Evolutionary conservation across 1,140 invertebrate species (phyloP), one percentile per base, ranked within the genome.

Genomic region (Pseudoatta argentina): DNA sequence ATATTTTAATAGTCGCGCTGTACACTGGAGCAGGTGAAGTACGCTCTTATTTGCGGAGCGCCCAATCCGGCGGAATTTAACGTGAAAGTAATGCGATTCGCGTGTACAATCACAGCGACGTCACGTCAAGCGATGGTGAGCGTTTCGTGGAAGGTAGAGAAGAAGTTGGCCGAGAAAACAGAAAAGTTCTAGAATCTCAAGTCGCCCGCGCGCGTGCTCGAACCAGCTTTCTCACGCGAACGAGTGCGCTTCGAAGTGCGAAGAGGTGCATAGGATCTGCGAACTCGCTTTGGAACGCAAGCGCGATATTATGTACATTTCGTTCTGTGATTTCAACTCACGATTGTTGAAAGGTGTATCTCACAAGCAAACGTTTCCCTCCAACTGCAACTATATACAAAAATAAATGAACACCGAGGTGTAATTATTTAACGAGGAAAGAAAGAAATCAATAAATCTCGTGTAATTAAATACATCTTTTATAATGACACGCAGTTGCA

Each of bases 151-250:
- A 87, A 81, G 75, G 77, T n/a, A 73, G 64, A 75, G 30, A 44
- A 87, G 55, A 87, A 30, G 87, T 79, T 86, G 77, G 75, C 61
- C 76, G 88, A 88, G 87, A 91, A 93, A 93, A 92, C 85, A 71
- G 86, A 78, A 79, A 93, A 88, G 77, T 93, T 92, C 30, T 90
- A 83, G 86, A 87, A 87, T 85, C 30, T 55, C 66, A 27, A 34
- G 21, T 61, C 63, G 39, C 48, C 14, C 48, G 27, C 55, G 53
- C 53, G 72, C 21, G 53, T 8, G 14, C 53, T 63, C 71, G 79
- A 66, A 69, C 86, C 86, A 71, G 88, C 91, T 92, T 92, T 91
- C 85, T 90, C 89, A 88, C 87, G 88, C 75, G 75, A 90, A 64
- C 39, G 21, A 69, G 39, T 18, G 8, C 88, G 90, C 73, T 82